Base-by-base conservation (phyloP, 2,888 invertebrate genomes). In the Furcula furcula region DNA sequence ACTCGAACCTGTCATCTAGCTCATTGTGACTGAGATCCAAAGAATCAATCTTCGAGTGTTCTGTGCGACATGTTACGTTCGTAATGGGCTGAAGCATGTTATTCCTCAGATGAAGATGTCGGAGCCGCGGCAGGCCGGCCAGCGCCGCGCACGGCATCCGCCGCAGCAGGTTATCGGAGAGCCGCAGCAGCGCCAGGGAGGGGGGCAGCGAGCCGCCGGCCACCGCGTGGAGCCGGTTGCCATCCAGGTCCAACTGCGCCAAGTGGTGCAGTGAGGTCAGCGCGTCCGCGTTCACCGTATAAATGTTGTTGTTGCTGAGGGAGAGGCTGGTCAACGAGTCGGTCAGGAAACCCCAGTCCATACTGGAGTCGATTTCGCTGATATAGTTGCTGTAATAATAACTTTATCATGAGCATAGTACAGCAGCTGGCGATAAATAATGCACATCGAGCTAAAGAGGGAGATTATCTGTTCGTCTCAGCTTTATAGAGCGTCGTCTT, bases 1-100 rank as follows among this genome's bases (percentile, higher is more conserved):
- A 85, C 10, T 88, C 83, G 20, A 92, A 92, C 36, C 93, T 73
- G 31, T 90, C 88, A 31, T 91, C 91, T 19, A 96, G 89, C 53
- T 93, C 91, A 68, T 96, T 96, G 68, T 94, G 93, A 9, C 94
- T 93, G 33, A 96, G 78, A 70, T 96, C 96, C 10, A 96, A 86
- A 45, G 93, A 93, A 55, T 95, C 95, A 27, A 96, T 66, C 52
- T 91, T 91, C 53, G 90, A 89, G 31, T 76, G 71, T 12, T 85
- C 76, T 32, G 76, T 75, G 28, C 54, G 77, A 34, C 77, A 70
- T 7, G 65, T 48, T 26, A 45, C 40, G 46, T 68, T 62, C 30
- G 39, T 28, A 13, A 49, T 38, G 49, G 76, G 32, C 1, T 55
- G 63, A 33, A 82, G 55, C 25, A 65, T 50, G 48, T 84, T 83